Conservation (phyloP, 2,888 invertebrate genomes). For the Heliconius hortense region DNA sequence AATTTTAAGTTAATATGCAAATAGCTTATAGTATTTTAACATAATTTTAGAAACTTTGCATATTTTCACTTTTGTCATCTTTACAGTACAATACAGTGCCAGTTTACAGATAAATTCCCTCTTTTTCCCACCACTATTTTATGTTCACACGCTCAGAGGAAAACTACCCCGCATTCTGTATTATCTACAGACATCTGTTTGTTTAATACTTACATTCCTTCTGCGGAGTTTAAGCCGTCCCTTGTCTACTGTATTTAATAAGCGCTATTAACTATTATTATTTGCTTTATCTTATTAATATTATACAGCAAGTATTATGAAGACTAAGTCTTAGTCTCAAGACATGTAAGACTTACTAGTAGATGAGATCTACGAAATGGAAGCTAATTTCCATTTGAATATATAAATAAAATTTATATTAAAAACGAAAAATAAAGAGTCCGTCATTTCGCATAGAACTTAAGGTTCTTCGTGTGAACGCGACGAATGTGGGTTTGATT, state of each 20-base stretch:
- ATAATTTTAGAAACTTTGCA: too few relatives aligned
- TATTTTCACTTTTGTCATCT: too few relatives aligned
- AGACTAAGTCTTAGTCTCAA: not conserved
- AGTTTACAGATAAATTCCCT: not conserved
- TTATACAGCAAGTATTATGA: not conserved
- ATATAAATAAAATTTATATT: not conserved
- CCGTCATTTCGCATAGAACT: too few relatives aligned
- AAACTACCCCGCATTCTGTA: not conserved
- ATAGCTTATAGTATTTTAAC: too few relatives aligned
- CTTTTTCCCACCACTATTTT: not conserved
- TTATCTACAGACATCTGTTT: conserved; percentile 7
- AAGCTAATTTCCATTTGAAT: not conserved
- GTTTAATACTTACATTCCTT: conserved; percentile 1
- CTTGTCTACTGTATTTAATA: not conserved
- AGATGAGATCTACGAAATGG: not conserved
- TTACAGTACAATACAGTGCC: too few relatives aligned
- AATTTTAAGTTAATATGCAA: too few relatives aligned
- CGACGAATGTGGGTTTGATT: too few relatives aligned
- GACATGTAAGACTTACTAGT: too few relatives aligned
- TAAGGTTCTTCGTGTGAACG: too few relatives aligned
- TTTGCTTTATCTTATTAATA: not conserved
- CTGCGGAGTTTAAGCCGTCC: conserved; percentile 4
- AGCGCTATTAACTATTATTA: not conserved
- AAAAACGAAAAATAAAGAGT: not conserved
- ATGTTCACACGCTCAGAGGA: not conserved